Evolutionary conservation across 2,797 vertebrate genomes (phyloP), one percentile per base, ranked within the genome.

Genomic region (Macropus fuliginosus): DNA sequence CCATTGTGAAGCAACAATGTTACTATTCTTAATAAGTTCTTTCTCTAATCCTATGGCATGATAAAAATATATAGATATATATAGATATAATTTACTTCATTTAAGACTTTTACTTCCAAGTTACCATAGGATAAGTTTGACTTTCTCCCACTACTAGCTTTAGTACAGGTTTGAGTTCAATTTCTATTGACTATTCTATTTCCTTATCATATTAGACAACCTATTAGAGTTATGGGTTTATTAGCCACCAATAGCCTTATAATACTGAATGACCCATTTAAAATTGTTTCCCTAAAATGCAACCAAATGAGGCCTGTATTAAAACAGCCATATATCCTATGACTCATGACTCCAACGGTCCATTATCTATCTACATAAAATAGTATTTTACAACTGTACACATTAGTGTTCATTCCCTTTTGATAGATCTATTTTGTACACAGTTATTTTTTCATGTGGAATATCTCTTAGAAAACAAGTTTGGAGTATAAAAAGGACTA

Each of bases 401-500:
- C 94, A 91, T 81, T 94, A 95, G 8, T 91, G 94, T 91, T 1
- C 46, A 56, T 94, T 94, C 74, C 66, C 87, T 95, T 40, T 57
- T 96, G 55, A 92, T 92, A 0, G 66, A 34, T 95, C 94, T 81
- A 50, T 95, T 95, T 95, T 96, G 97, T 95, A 93, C 94, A 93
- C 93, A 94, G 96, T 96, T 87, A 87, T 94, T 95, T 94, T 95
- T 96, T 91, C 93, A 91, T 81, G 89, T 81, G 94, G 59, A 95
- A 57, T 91, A 56, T 14, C 46, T 91, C 0, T 0, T 92, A 95
- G 92, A 94, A 95, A 98, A 97, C 28, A 91, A 90, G 94, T 97
- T 96, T 91, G 95, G 54, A 93, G 91, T 97, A 98, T 98, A 98
- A 98, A 98, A 98, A 98, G 55, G 93, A 89, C 56, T 34, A 92